Conservation (phyloP, 2,113 vertebrate genomes). For the Istiophorus platypterus region DNA sequence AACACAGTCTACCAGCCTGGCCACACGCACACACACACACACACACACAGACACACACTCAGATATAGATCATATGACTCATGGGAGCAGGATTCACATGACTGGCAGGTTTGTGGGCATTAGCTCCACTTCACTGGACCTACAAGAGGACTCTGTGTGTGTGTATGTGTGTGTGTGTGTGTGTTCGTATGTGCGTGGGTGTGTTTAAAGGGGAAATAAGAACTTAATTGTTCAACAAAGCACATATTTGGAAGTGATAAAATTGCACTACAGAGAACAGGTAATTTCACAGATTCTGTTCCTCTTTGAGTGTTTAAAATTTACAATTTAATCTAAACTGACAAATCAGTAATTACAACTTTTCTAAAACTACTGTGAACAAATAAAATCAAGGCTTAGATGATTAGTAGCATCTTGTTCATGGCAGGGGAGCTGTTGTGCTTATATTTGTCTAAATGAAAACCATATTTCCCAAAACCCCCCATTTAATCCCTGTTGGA, state of each 20-base stretch:
- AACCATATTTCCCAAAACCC: slow-evolving; percentile 11
- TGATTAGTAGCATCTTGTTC: slow-evolving; percentile 23
- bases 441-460: slow-evolving; percentile 21
- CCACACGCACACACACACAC: slow-evolving; percentile 41
- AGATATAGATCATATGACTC: slow-evolving; percentile 63
- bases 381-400: slow-evolving; percentile 14
- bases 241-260: slow-evolving; percentile 4
- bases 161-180: slow-evolving; percentile 19
- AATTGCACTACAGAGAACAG: neutral
- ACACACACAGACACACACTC: slow-evolving; percentile 51
- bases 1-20: slow-evolving; percentile 92
- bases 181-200: slow-evolving; percentile 20
- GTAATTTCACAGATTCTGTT: neutral
- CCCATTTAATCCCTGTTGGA: neutral
- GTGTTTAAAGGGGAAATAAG: slow-evolving; percentile 17
- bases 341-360: neutral
- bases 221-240: slow-evolving; percentile 9
- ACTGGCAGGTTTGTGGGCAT: slow-evolving; percentile 63
- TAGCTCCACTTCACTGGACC: slow-evolving; percentile 57
- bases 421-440: slow-evolving; percentile 10
- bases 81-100: slow-evolving; percentile 67
- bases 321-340: neutral
- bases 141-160: slow-evolving; percentile 28
- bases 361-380: slow-evolving; percentile 10
- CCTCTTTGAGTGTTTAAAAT: neutral